Percentiles rank a stretch among this genome's conserved stretches.
Conservation (phyloP, 2,113 vertebrate genomes). For the Tachysurus vachellii region DNA sequence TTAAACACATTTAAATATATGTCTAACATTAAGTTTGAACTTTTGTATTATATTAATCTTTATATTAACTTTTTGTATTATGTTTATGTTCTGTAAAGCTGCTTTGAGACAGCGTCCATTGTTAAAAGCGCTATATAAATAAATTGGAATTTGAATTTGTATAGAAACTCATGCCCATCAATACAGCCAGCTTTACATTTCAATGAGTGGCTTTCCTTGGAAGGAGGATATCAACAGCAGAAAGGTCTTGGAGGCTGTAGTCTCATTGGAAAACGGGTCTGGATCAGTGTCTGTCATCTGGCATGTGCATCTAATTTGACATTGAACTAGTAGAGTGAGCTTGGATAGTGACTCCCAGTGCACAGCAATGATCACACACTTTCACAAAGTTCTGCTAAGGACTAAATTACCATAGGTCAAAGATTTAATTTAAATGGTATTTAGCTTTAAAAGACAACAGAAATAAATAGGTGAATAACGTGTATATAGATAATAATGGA, state of each 20-base stretch:
- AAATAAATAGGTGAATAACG: conserved; percentile 39
- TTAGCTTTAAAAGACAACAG: neutral
- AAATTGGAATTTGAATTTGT: too few species aligned
- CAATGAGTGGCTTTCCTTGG: neutral
- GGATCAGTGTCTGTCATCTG: neutral
- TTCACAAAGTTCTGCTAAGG: neutral
- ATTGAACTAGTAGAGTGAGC: neutral
- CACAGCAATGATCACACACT: neutral
- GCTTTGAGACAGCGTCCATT: too few species aligned
- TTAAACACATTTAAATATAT: too few species aligned
- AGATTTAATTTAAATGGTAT: neutral
- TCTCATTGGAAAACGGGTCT: neutral
- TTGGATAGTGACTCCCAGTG: neutral
- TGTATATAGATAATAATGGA: conserved; percentile 69
- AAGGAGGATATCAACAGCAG: neutral
- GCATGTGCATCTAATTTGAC: neutral
- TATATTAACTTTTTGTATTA: too few species aligned
- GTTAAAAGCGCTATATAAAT: too few species aligned
- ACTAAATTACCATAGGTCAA: neutral
- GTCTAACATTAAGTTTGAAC: too few species aligned
- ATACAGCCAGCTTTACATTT: neutral
- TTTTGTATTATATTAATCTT: too few species aligned
- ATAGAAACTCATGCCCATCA: neutral
- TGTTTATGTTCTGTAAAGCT: too few species aligned
- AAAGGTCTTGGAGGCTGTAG: neutral